phyloP scores from a whole-genome alignment of 2,113 vertebrate genomes.

The Cettia cetti region DNA sequence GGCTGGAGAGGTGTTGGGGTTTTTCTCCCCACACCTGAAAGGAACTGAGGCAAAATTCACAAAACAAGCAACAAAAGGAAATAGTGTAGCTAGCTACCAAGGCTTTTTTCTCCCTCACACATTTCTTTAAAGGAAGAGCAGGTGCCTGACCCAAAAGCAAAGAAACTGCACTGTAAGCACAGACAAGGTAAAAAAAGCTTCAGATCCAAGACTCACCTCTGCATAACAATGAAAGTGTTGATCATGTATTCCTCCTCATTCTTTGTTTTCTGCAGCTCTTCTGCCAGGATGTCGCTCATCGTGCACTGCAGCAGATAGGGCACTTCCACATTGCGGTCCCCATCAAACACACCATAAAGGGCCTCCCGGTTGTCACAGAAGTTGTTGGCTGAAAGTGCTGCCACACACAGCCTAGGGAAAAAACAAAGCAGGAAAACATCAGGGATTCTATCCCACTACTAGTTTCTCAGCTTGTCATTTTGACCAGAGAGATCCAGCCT shows the following conservation, averaged over 20 bases:
- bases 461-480: neutral
- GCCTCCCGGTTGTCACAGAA: slow-evolving; percentile 94
- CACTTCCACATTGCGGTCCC: slow-evolving; percentile 94
- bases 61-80: neutral
- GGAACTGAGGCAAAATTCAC: neutral
- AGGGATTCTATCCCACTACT: neutral
- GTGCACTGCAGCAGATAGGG: slow-evolving; percentile 96
- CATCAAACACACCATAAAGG: slow-evolving; percentile 95
- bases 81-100: neutral
- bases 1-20: neutral
- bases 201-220: slow-evolving; percentile 76
- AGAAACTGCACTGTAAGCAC: neutral
- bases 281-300: slow-evolving; percentile 94
- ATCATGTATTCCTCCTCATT: slow-evolving; percentile 96
- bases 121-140: neutral
- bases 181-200: neutral
- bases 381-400: slow-evolving; percentile 90
- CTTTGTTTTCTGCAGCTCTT: slow-evolving; percentile 93
- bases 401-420: slow-evolving; percentile 86
- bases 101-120: rapidly evolving
- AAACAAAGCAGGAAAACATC: neutral
- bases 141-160: neutral
- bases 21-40: neutral
- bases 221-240: slow-evolving; percentile 97
- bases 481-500: neutral